Evolutionary conservation across 2,888 invertebrate genomes (phyloP).

Genomic region (Yponomeuta plumbellus): DNA sequence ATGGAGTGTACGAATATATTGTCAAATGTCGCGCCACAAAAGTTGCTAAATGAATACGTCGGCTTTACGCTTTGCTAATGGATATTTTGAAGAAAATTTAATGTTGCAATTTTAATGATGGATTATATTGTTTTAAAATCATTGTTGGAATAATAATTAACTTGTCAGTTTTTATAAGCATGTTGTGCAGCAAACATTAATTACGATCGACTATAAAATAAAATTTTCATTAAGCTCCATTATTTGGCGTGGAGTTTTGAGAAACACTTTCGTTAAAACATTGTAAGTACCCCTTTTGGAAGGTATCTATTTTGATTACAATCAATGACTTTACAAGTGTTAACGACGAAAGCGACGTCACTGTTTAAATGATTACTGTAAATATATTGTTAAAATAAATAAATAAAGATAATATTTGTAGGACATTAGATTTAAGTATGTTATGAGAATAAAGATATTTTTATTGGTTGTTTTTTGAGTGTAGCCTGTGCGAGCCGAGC

Average conservation of each 20-base stretch:
- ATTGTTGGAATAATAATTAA: not conserved
- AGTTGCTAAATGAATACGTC: not conserved
- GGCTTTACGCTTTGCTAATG: not conserved
- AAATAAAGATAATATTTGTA: no score
- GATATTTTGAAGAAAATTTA: not conserved
- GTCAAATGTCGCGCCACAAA: not conserved
- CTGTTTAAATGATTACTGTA: no score
- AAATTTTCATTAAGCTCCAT: not conserved
- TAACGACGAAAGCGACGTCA: no score
- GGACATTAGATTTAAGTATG: no score
- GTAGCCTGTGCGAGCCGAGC: no score
- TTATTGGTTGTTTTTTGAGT: no score
- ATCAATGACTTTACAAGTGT: no score
- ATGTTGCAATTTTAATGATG: not conserved
- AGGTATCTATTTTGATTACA: not conserved
- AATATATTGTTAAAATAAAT: no score
- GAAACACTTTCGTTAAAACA: not conserved
- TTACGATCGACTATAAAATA: not conserved
- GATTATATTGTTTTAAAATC: not conserved
- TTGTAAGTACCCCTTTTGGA: no score
- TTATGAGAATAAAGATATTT: no score
- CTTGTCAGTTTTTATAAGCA: conserved; percentile 1
- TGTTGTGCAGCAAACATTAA: not conserved
- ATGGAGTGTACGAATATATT: no score
- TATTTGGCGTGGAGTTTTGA: not conserved